Conservation (phyloP, 2,888 invertebrate genomes). For the Dryobota labecula region DNA sequence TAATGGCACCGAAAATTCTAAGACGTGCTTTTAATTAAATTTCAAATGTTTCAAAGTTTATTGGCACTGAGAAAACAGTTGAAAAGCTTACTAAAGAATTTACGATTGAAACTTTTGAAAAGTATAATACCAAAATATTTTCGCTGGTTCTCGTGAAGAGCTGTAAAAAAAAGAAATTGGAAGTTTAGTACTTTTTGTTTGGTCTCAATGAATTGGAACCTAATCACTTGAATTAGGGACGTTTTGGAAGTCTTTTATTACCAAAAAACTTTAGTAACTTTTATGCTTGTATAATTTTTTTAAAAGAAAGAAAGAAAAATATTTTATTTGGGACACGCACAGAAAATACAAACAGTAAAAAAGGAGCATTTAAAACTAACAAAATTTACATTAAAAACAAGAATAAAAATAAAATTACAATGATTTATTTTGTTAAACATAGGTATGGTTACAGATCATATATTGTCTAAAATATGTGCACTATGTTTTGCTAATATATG, state of each 20-base stretch:
- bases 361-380: too few species aligned
- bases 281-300: slow-evolving; percentile 6
- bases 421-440: too few species aligned
- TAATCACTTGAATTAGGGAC: not conserved
- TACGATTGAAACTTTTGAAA: slow-evolving; percentile 39
- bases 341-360: too few species aligned
- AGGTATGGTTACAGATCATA: too few species aligned
- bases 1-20: slow-evolving; percentile 41
- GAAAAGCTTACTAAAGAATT: slow-evolving; percentile 37
- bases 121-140: slow-evolving; percentile 37
- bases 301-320: too few species aligned
- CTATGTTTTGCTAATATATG: too few species aligned
- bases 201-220: slow-evolving; percentile 19
- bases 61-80: slow-evolving; percentile 38
- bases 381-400: too few species aligned
- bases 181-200: slow-evolving; percentile 43
- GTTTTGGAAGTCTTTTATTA: not conserved
- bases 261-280: not conserved
- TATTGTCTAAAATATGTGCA: too few species aligned
- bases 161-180: slow-evolving; percentile 6
- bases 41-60: slow-evolving; percentile 46
- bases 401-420: too few species aligned
- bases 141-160: not conserved
- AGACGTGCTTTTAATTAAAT: slow-evolving; percentile 51
- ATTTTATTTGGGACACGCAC: too few species aligned